Evolutionary conservation across 2,113 vertebrate genomes (phyloP).

Genomic region (Chaetodon auriga): DNA sequence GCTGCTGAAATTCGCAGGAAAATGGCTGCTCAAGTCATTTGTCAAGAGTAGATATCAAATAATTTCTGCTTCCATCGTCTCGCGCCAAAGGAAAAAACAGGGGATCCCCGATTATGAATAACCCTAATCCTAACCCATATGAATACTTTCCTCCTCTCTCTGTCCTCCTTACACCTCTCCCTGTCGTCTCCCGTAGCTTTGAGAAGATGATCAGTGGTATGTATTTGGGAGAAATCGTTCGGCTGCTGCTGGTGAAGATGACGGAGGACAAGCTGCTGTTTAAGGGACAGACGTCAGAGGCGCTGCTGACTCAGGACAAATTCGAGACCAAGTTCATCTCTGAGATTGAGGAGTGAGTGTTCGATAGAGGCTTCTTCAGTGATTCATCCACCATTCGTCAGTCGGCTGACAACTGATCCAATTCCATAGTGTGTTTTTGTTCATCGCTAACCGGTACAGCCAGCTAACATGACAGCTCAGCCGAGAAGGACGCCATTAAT

Average conservation of each 20-base stretch:
- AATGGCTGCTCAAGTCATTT: too few species aligned
- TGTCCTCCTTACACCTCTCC: background rate
- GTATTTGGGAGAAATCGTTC: slow-evolving; percentile 88
- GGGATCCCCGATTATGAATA: too few species aligned
- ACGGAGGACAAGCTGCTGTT: slow-evolving; percentile 81
- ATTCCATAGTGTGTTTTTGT: too few species aligned
- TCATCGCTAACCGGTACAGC: too few species aligned
- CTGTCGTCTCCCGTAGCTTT: slow-evolving; percentile 81
- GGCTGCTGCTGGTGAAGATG: slow-evolving; percentile 81
- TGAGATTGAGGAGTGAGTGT: slow-evolving; percentile 84
- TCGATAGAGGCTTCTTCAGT: background rate
- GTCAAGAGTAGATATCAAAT: too few species aligned
- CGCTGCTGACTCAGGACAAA: slow-evolving; percentile 59
- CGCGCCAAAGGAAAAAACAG: too few species aligned
- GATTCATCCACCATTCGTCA: background rate
- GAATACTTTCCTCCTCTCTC: background rate
- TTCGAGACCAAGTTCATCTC: slow-evolving; percentile 84
- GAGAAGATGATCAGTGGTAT: slow-evolving; percentile 91
- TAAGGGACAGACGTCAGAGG: slow-evolving; percentile 28
- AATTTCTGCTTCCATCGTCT: too few species aligned
- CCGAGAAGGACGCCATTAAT: too few species aligned
- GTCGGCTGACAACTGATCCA: too few species aligned
- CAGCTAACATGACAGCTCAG: too few species aligned
- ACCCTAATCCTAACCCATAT: too few species aligned
- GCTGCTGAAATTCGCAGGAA: too few species aligned